phyloP scores from a whole-genome alignment of 2,888 invertebrate genomes.

The Dendrolimus houi region DNA sequence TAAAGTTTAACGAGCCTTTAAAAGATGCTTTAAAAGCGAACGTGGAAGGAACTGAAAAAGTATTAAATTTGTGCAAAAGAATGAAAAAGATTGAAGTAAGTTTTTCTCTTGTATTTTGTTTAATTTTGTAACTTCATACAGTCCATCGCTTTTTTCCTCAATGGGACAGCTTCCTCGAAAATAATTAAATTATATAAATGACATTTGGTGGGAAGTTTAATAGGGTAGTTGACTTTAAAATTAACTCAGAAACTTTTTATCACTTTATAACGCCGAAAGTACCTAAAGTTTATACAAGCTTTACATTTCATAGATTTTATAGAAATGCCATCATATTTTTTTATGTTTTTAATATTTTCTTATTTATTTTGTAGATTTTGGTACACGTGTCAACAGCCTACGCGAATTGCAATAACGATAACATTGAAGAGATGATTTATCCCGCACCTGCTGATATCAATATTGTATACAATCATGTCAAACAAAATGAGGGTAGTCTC shows the following conservation, averaged over 20 bases:
- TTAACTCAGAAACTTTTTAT: no score
- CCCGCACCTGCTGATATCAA: constrained; percentile 41
- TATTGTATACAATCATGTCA: constrained; percentile 23
- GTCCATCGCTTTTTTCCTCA: no score
- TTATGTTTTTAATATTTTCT: no score
- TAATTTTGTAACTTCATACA: no score
- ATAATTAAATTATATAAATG: no score
- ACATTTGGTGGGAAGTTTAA: no score
- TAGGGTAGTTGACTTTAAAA: no score
- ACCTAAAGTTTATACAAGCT: no score
- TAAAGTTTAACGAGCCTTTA: constrained; percentile 34
- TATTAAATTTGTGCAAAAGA: constrained; percentile 28
- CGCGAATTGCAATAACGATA: constrained; percentile 21
- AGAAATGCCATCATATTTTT: no score
- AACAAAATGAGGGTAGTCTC: constrained; percentile 15
- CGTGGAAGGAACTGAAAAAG: constrained; percentile 31
- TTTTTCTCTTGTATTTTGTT: not conserved
- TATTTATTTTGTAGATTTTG: constrained; percentile 23
- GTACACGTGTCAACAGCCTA: constrained; percentile 43
- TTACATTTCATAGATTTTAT: no score
- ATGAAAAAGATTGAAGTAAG: constrained; percentile 36
- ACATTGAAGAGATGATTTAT: constrained; percentile 37
- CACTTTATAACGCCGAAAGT: no score
- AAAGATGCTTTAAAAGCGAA: constrained; percentile 28
- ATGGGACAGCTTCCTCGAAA: no score